Conservation (phyloP, 2,888 invertebrate species). For the Macroteleia sp. region DNA sequence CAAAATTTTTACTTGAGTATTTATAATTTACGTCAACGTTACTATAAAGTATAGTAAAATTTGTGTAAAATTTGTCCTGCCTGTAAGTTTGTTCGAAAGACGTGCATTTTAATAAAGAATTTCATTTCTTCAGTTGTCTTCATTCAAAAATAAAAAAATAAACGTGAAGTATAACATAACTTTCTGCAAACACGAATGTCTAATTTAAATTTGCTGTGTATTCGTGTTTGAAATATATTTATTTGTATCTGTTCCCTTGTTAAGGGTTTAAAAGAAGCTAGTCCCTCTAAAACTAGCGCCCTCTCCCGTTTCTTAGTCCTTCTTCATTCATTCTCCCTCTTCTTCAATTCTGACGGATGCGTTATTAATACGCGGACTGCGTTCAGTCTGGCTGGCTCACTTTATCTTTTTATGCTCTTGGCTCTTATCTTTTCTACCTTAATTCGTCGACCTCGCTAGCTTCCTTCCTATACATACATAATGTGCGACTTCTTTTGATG, state of each 20-base stretch:
- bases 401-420: slow-evolving; percentile 61
- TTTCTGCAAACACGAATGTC: too few relatives aligned
- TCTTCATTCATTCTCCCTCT: slow-evolving; percentile 50
- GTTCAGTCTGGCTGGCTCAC: slow-evolving; percentile 55
- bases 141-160: too few relatives aligned
- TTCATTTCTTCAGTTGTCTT: too few relatives aligned
- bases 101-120: too few relatives aligned
- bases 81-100: too few relatives aligned
- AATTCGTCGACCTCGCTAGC: slow-evolving; percentile 51
- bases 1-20: too few relatives aligned
- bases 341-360: slow-evolving; percentile 65
- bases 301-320: slow-evolving; percentile 15
- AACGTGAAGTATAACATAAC: too few relatives aligned
- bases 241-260: neutral
- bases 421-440: slow-evolving; percentile 47
- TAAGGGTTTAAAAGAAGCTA: slow-evolving; percentile 7
- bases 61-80: too few relatives aligned
- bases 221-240: too few relatives aligned
- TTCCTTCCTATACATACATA: slow-evolving; percentile 55
- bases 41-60: too few relatives aligned
- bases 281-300: neutral
- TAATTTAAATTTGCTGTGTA: too few relatives aligned
- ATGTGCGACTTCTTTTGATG: slow-evolving; percentile 54
- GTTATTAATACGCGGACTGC: slow-evolving; percentile 72
- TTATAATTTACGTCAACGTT: too few relatives aligned